Base-by-base conservation (phyloP, 2,797 vertebrate genomes). In the Distichodus sexfasciatus region DNA sequence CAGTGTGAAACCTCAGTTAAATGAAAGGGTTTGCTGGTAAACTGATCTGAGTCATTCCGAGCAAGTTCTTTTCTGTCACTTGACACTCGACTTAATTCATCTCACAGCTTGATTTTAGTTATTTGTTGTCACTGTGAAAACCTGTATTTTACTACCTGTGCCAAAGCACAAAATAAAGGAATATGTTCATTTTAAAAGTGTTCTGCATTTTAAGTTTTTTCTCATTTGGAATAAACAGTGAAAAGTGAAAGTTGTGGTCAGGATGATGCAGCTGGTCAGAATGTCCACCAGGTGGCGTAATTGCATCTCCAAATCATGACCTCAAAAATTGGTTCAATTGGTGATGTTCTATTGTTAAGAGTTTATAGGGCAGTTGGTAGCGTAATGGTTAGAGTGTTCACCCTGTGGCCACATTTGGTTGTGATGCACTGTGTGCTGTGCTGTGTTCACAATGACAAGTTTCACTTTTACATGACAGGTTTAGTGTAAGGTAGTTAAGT, bases 201-300 rank as follows among this genome's bases (percentile, higher is more conserved):
- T 15, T 10, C 15, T 33, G 24, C 14, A 2, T 26, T 59, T 21
- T 6, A 41, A 44, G 14, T n/a, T 4, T 0, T 40, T 54, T 14
- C n/a, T 21, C 21, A n/a, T 41, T 23, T 41, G 6, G 2, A 36
- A 57, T 23, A 46, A 19, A 19, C 7, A 33, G n/a, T n/a, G n/a
- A n/a, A n/a, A n/a, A n/a, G n/a, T n/a, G n/a, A n/a, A n/a, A n/a
- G n/a, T n/a, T n/a, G n/a, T n/a, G n/a, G 23, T 7, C 17, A 12
- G 14, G 7, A 5, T 19, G 21, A 19, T 33, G 58, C 29, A 36
- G 38, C 46, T 36, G 46, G 11, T 21, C 29, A 21, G 38, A 6
- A n/a, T 21, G 26, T 36, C 38, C 68, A 70, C 29, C 59, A 70
- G 68, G 29, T 55, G 68, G 68, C 3, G 48, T 15, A 19, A 29